phyloP scores from a whole-genome alignment of 2,888 invertebrate genomes.

The Caenorhabditis wallacei region DNA sequence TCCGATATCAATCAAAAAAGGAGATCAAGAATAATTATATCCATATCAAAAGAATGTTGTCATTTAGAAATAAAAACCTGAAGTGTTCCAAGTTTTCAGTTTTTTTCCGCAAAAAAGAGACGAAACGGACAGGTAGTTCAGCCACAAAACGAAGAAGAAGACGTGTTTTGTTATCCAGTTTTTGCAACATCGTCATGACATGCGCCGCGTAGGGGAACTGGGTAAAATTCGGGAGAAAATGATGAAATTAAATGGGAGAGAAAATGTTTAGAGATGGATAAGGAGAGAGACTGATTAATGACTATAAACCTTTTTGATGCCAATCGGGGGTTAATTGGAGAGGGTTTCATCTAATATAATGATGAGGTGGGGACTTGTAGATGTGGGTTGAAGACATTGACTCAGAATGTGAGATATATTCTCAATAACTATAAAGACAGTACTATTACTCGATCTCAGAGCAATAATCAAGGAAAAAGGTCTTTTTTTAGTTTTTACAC shows the following conservation, averaged over 20 bases:
- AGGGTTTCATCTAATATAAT: too few species aligned
- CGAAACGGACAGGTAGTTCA: conserved; percentile 17
- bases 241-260: conserved; percentile 35
- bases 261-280: conserved; percentile 6
- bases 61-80: conserved; percentile 53
- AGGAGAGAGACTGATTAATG: conserved; percentile 38
- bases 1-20: conserved; percentile 43
- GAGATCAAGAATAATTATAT: conserved; percentile 23
- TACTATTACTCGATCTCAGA: too few species aligned
- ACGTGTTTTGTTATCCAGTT: conserved; percentile 51
- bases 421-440: too few species aligned
- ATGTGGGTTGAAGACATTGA: too few species aligned
- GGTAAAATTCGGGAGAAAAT: conserved; percentile 51
- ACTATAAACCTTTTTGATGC: conserved; percentile 33
- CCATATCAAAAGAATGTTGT: conserved; percentile 28
- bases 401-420: too few species aligned
- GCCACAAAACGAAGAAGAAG: neutral
- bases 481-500: too few species aligned
- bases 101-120: conserved; percentile 15
- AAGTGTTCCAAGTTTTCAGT: conserved; percentile 60
- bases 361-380: too few species aligned
- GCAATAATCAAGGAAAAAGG: too few species aligned
- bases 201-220: conserved; percentile 39
- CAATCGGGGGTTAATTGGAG: neutral
- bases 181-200: conserved; percentile 41